phyloP scores from a whole-genome alignment of 2,113 vertebrate species.

The Arenaria interpres region DNA sequence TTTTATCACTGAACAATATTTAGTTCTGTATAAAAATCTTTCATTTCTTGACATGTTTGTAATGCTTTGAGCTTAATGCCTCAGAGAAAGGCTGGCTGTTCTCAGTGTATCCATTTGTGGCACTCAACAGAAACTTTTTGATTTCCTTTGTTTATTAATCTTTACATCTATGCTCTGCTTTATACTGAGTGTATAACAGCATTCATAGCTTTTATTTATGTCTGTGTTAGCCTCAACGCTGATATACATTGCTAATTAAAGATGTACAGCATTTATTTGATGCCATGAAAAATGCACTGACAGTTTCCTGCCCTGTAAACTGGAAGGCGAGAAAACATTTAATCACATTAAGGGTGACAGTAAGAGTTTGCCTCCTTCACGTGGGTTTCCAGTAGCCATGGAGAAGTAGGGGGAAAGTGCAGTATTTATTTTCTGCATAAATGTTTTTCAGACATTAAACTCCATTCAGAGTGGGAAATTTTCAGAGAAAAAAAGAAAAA shows the following conservation, averaged over 20 bases:
- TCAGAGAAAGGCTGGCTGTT: neutral
- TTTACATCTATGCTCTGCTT: slow-evolving; percentile 30
- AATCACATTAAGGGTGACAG: neutral
- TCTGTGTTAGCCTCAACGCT: neutral
- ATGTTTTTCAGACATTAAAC: neutral
- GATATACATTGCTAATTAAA: slow-evolving; percentile 34
- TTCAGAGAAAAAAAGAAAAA: neutral
- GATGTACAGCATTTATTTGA: neutral
- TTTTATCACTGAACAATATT: slow-evolving; percentile 61
- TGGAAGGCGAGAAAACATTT: slow-evolving; percentile 21
- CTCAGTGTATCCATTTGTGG: neutral
- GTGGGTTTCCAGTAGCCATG: neutral
- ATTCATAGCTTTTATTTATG: slow-evolving; percentile 13
- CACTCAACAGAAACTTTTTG: slow-evolving; percentile 24
- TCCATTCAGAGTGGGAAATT: slow-evolving; percentile 2
- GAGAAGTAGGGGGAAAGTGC: neutral
- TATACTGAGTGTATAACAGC: neutral
- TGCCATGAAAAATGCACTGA: neutral
- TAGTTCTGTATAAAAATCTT: slow-evolving; percentile 48
- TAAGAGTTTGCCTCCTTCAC: slow-evolving; percentile 22
- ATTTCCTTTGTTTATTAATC: slow-evolving; percentile 56
- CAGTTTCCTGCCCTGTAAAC: slow-evolving; percentile 20
- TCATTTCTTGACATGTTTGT: slow-evolving; percentile 13
- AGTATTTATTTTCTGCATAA: neutral
- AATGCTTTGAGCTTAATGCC: slow-evolving; percentile 48